A percentile compares a stretch with the other conserved stretches of the same genome.
phyloP scores from a whole-genome alignment of 2,113 vertebrate species.

The Athene cunicularia region DNA sequence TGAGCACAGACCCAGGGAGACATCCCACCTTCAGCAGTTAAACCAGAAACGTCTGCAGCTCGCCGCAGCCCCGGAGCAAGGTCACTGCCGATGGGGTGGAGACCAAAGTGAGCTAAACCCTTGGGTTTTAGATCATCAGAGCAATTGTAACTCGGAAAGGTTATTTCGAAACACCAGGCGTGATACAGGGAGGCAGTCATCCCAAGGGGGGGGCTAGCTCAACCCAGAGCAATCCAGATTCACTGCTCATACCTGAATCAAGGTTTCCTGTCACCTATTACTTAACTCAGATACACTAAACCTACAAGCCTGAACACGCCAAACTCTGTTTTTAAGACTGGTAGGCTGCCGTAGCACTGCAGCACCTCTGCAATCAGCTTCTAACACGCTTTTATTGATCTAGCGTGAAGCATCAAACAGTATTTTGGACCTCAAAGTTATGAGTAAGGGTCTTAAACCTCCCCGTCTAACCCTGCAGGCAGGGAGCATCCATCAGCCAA shows the following conservation, averaged over 20 bases:
- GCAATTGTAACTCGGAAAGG: neutral
- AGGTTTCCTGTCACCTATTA: conserved; percentile 8
- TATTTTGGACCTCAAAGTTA: neutral
- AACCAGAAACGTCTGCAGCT: neutral
- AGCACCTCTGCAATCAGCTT: neutral
- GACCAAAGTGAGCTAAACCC: neutral
- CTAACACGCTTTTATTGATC: rapidly evolving
- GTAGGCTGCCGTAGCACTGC: neutral
- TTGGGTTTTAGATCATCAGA: neutral
- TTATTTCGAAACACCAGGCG: neutral
- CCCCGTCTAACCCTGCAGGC: neutral
- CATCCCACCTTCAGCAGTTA: neutral
- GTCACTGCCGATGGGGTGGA: neutral
- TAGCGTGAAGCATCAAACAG: neutral
- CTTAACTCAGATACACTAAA: neutral
- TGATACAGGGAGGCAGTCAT: neutral
- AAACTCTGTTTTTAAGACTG: neutral
- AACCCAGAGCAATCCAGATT: neutral
- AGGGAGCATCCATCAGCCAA: neutral
- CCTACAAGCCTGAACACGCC: neutral
- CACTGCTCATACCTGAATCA: neutral
- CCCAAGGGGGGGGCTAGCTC: neutral
- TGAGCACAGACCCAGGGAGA: neutral
- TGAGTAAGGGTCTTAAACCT: neutral
- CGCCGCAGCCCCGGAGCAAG: neutral